Evolutionary conservation across 2,888 invertebrate species (phyloP).

Genomic region (Chrysolina oricalcia): DNA sequence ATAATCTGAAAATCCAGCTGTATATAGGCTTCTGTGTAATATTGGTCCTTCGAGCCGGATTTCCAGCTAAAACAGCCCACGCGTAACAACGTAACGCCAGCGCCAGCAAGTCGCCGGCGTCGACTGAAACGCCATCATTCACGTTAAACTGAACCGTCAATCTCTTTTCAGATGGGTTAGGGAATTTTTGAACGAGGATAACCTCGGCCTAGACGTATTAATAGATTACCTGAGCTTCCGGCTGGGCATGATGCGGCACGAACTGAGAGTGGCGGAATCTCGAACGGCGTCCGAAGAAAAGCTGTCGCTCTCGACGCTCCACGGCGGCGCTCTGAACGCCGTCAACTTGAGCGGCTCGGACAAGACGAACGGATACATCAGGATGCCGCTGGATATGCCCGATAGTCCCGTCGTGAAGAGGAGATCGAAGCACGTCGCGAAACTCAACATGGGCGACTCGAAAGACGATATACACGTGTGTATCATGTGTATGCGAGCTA

Average conservation of each 20-base stretch:
- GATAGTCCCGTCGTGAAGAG: conserved; percentile 83
- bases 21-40: too few relatives aligned
- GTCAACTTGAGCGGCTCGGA: conserved; percentile 52
- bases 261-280: conserved; percentile 86
- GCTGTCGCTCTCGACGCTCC: conserved; percentile 71
- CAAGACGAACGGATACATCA: conserved; percentile 62
- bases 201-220: conserved; percentile 96
- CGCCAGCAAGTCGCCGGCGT: neutral
- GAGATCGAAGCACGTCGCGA: conserved; percentile 88
- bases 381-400: conserved; percentile 76
- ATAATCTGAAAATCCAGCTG: too few relatives aligned
- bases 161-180: conserved; percentile 91
- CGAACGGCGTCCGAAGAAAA: conserved; percentile 85
- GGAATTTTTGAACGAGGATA: conserved; percentile 96
- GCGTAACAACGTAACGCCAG: too few relatives aligned
- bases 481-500: conserved; percentile 98
- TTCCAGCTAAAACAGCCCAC: neutral
- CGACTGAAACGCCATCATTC: conserved; percentile 22
- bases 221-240: conserved; percentile 98
- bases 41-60: conserved; percentile 6
- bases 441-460: conserved; percentile 94
- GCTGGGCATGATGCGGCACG: conserved; percentile 94
- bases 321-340: neutral
- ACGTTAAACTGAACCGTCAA: conserved; percentile 3
- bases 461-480: conserved; percentile 99